A percentile compares a stretch with the other conserved stretches of the same genome.
Evolutionary conservation across 2,113 vertebrate genomes (phyloP).

Genomic region (Lasiurus cinereus): DNA sequence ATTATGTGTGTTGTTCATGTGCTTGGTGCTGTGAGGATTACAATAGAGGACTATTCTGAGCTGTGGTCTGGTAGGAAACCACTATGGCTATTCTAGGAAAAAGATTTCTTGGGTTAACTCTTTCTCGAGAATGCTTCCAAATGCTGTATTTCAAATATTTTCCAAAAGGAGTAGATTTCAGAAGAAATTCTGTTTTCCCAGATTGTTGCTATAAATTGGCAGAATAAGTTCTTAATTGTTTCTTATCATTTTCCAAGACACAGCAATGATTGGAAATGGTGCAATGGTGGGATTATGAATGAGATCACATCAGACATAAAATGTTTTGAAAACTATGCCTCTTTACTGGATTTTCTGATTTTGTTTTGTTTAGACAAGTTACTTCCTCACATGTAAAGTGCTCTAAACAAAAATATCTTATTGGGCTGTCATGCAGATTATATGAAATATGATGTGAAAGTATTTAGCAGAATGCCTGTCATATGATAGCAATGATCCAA

Average conservation of each 20-base stretch:
- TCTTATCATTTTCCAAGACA: neutral
- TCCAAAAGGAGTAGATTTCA: slow-evolving; percentile 1
- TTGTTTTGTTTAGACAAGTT: slow-evolving; percentile 52
- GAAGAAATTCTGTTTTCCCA: slow-evolving; percentile 48
- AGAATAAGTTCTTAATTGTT: neutral
- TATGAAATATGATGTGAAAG: slow-evolving; percentile 5
- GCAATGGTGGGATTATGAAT: neutral
- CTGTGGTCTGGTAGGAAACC: neutral
- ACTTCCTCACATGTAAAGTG: slow-evolving; percentile 1
- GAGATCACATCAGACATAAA: neutral
- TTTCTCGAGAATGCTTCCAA: neutral
- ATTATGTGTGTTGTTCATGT: neutral
- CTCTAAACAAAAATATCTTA: slow-evolving; percentile 27
- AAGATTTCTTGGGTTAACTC: neutral
- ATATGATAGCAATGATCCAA: neutral
- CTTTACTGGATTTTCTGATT: slow-evolving; percentile 41
- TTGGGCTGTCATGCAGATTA: neutral
- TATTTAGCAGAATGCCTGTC: neutral
- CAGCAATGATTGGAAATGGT: slow-evolving; percentile 33
- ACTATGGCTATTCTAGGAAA: neutral
- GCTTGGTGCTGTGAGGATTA: neutral
- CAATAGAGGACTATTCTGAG: neutral
- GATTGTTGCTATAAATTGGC: neutral
- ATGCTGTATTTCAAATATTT: slow-evolving; percentile 50
- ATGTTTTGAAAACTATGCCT: neutral